Evolutionary conservation across 2,113 vertebrate species (phyloP), one percentile per base, ranked within the genome.

Genomic region (Tachycineta bicolor): DNA sequence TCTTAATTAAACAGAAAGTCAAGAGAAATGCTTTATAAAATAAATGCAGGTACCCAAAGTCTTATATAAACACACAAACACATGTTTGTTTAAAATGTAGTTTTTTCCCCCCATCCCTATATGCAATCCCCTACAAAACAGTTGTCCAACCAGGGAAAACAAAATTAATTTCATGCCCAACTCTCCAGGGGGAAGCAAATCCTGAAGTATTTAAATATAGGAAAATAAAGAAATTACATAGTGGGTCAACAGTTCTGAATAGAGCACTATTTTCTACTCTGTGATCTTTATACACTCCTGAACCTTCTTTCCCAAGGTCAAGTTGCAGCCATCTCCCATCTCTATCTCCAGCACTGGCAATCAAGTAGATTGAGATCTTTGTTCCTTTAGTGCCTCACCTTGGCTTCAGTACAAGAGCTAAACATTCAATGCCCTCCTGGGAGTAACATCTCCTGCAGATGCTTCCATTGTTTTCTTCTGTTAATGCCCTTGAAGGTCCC

Each of bases 1-100:
- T 82, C 3, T 15, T 69, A 68, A 53, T 56, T 55, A 56, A 94
- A 85, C n/a, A 90, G 24, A 24, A 44, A 46, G 14, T 62, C 14
- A 74, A 81, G 33, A 69, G 4, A 49, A 8, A 23, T 68, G 8
- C 15, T 73, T 79, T 52, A 47, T 34, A 49, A 84, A 78, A 75
- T 47, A 62, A 55, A 75, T 59, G 4, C 25, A 1, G 4, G 14
- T 43, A 34, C 3, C 11, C 43, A 3, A 5, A 60, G 9, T 50
- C 11, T 46, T 12, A 49, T 3, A 75, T 1, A 20, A 0, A 47
- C 5, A 52, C 6, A 55, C 4, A 60, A 7, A 39, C 1, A 49
- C 1, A 28, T 6, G 5, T 21, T 33, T 19, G 3, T 41, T 87
- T 74, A 53, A 79, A 71, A 21, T 34, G 7, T 1, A 5, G 1